phyloP scores from a whole-genome alignment of 2,888 invertebrate species.

The Schizotus pectinicornis region DNA sequence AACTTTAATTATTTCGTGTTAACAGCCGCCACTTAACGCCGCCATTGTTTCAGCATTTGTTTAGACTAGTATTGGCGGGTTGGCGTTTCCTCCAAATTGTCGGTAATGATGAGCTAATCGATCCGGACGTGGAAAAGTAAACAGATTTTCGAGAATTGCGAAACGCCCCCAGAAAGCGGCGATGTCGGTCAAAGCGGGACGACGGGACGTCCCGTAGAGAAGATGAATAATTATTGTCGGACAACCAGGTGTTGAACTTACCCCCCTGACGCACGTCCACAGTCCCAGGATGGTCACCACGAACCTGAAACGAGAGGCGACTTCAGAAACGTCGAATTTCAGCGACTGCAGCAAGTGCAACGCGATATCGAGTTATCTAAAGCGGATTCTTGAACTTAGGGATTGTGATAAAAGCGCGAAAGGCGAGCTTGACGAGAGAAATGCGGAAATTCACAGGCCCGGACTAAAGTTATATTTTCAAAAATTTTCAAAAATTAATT shows the following conservation, averaged over 20 bases:
- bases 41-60: too few species aligned
- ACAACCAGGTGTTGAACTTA: slow-evolving; percentile 53
- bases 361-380: too few species aligned
- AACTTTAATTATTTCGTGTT: too few species aligned
- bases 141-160: too few species aligned
- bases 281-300: slow-evolving; percentile 61
- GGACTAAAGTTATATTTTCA: background rate
- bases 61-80: too few species aligned
- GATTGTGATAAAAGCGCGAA: slow-evolving; percentile 7
- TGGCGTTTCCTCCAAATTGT: too few species aligned
- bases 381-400: slow-evolving; percentile 13
- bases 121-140: too few species aligned
- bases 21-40: too few species aligned
- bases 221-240: slow-evolving; percentile 4
- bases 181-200: background rate
- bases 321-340: slow-evolving; percentile 16
- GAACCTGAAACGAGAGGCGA: slow-evolving; percentile 57
- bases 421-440: slow-evolving; percentile 1
- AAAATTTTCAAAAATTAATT: too few species aligned
- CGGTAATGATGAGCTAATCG: too few species aligned
- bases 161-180: background rate
- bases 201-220: background rate
- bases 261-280: slow-evolving; percentile 59
- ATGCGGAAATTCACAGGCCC: background rate
- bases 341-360: too few species aligned